Evolutionary conservation across 2,113 vertebrate genomes (phyloP).

Genomic region (Passer domesticus): DNA sequence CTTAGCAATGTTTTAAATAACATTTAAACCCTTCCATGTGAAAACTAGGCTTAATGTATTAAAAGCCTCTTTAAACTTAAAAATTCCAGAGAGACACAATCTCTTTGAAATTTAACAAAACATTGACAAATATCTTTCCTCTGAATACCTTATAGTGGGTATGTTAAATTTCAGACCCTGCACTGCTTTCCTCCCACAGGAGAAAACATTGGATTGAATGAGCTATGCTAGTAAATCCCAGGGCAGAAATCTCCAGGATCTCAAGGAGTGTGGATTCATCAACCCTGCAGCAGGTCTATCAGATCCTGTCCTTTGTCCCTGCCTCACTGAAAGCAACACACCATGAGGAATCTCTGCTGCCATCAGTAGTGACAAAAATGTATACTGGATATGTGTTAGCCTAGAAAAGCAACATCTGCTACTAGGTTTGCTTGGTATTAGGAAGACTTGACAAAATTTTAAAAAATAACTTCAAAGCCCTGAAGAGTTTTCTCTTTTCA

Average conservation of each 20-base stretch:
- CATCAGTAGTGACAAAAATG: neutral
- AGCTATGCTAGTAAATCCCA: neutral
- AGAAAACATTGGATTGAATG: neutral
- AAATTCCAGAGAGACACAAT: neutral
- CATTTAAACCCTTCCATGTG: neutral
- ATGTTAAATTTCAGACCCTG: neutral
- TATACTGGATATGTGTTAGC: neutral
- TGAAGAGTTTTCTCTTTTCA: neutral
- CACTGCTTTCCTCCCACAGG: neutral
- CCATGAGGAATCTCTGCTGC: neutral
- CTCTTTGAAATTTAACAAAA: neutral
- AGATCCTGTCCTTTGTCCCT: neutral
- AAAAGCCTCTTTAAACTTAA: neutral
- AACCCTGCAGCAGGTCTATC: neutral
- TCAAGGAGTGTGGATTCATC: neutral
- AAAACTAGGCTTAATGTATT: neutral
- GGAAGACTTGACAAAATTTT: neutral
- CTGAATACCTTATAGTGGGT: neutral
- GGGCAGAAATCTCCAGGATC: neutral
- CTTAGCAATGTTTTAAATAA: neutral
- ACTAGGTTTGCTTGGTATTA: neutral
- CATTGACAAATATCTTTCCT: neutral
- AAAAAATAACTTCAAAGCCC: neutral
- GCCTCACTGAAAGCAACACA: neutral
- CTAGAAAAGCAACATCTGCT: neutral